Base-by-base conservation (phyloP, 2,888 invertebrate genomes). In the Caenorhabditis doughertyi region DNA sequence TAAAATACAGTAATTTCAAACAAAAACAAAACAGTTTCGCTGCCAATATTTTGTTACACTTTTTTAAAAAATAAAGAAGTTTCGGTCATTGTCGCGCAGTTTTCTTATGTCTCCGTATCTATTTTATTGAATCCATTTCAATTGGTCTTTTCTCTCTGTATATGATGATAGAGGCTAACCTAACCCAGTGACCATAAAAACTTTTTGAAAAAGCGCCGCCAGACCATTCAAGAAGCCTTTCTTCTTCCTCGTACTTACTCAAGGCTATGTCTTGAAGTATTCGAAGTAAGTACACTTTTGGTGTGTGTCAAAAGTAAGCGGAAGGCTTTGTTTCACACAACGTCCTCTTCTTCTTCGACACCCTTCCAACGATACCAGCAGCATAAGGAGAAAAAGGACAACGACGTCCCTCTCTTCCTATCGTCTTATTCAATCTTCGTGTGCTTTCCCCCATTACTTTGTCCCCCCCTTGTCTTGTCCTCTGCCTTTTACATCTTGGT, bases 301-400 rank as follows among this genome's bases (percentile, higher is more conserved):
- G 67, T 51, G 76, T 27, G 62, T 68, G 76, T 76, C 76, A 76
- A 76, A 76, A 76, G 58, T 67, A 77, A 77, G 77, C 77, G 68
- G 77, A 67, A 68, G 77, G 77, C 68, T 80, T 80, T 80, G 80
- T 80, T 80, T 80, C 80, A 65, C 65, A 79, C 64, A 79, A 71
- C 55, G 49, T 68, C 64, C 47, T 65, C 49, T 58, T 47, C 49
- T 58, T 47, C 79, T 56, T 55, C 65, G 47, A 64, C 70, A 62
- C 62, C 42, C 56, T 39, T 25, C 29, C 44, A 47, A 65, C 65
- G 65, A 56, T 64, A 65, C 73, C 68, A 67, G 51, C 67, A 73
- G 58, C 80, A 80, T 72, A 80, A 49, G 56, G 60, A 51, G 39
- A 72, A 51, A 39, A 58, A 49, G 44, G 60, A 64, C 55, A 65